These are phyloP conservation scores for Temnothorax curvispinosus DNA, from an alignment of 1,140 invertebrate species.

Conservation along the genomic window DNA sequence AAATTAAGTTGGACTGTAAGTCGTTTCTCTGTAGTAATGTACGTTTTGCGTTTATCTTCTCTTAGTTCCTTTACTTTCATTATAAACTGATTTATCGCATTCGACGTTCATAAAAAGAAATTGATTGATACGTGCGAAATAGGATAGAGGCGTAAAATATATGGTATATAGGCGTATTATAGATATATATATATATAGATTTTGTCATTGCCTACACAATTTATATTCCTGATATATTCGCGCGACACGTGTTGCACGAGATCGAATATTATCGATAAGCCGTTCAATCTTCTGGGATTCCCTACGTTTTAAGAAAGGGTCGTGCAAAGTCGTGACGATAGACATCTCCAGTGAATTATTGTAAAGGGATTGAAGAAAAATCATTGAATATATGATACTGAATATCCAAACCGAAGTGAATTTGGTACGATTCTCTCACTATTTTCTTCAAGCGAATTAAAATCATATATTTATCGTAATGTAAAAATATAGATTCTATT, in stretches of 20 bases:
- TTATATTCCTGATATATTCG: conserved; percentile 49
- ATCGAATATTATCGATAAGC: neutral
- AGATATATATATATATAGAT: neutral
- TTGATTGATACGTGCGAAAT: conserved; percentile 6
- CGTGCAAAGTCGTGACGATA: neutral
- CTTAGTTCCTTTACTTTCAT: neutral
- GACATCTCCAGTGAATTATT: neutral
- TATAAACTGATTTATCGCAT: neutral
- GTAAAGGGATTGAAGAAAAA: neutral
- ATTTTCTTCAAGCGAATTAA: too few relatives aligned
- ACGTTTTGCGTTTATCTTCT: neutral
- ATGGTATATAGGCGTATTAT: too few relatives aligned
- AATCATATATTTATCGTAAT: too few relatives aligned
- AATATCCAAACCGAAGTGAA: too few relatives aligned
- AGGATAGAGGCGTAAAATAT: too few relatives aligned
- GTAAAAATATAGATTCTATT: too few relatives aligned
- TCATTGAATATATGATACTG: neutral
- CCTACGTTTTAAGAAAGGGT: neutral
- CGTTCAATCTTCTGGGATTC: neutral
- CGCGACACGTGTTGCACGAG: conserved; percentile 26
- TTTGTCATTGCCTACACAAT: conserved; percentile 6
- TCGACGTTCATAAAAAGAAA: conserved; percentile 12
- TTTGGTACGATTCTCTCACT: too few relatives aligned
- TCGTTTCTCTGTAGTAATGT: neutral
- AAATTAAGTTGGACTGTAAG: neutral